Percentiles rank a stretch among this genome's conserved stretches.
Conservation (phyloP, 1,140 invertebrate species). For the Aphidius gifuensis region DNA sequence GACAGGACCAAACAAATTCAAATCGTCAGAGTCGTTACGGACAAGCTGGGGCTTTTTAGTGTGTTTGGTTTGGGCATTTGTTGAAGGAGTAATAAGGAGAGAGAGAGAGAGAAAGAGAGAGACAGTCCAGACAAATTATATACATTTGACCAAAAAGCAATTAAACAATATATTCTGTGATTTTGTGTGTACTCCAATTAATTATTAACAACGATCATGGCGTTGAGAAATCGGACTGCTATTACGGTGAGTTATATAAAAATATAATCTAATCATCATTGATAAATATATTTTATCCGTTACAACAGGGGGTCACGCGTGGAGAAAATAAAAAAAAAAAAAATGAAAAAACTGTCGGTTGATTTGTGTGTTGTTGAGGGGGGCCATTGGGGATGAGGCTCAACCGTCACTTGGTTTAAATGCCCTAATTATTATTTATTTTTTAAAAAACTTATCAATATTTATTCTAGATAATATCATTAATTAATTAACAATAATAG, state of each 20-base stretch:
- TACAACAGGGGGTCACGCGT: background rate
- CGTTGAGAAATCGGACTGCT: slow-evolving; percentile 38
- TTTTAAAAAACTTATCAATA: slow-evolving; percentile 5
- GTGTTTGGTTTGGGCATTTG: slow-evolving; percentile 23
- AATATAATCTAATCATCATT: background rate
- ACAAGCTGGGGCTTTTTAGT: background rate
- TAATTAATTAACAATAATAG: too few relatives aligned
- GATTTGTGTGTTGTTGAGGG: background rate
- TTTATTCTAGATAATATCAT: too few relatives aligned
- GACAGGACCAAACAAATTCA: slow-evolving; percentile 40
- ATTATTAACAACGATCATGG: slow-evolving; percentile 33
- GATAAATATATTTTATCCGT: background rate
- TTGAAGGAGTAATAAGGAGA: background rate
- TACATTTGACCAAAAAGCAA: background rate
- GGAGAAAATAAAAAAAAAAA: background rate
- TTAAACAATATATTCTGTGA: background rate
- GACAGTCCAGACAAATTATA: too few relatives aligned
- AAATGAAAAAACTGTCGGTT: background rate
- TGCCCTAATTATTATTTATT: background rate
- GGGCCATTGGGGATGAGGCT: slow-evolving; percentile 7
- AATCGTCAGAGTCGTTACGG: slow-evolving; percentile 39
- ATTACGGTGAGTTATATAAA: slow-evolving; percentile 34
- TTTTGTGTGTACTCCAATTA: slow-evolving; percentile 4
- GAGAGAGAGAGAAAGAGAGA: too few relatives aligned
- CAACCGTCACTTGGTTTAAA: slow-evolving; percentile 22